Conservation (phyloP, 2,113 vertebrate genomes). For the Catagonus wagneri region DNA sequence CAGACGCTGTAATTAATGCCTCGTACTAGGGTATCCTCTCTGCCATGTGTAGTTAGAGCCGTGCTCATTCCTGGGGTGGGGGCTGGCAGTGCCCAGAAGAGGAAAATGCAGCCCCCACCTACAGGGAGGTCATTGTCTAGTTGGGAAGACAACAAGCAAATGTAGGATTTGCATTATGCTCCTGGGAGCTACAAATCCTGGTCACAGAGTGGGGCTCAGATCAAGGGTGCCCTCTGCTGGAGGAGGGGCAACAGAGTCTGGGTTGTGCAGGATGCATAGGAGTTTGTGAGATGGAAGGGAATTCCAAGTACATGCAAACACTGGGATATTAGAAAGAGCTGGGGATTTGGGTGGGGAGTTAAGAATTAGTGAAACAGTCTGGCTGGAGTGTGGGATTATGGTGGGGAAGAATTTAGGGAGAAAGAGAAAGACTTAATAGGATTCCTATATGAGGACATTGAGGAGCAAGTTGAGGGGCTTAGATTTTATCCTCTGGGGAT, state of each 20-base stretch:
- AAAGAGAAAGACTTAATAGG: neutral
- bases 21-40: neutral
- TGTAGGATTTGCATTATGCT: no score
- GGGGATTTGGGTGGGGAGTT: neutral
- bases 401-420: neutral
- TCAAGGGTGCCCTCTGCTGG: neutral
- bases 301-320: neutral
- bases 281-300: neutral
- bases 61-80: neutral
- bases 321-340: neutral
- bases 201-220: rapidly evolving
- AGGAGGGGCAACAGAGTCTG: neutral
- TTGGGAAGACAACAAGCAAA: neutral
- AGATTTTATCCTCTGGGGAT: neutral
- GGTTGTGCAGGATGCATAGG: neutral
- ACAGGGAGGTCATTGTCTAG: neutral
- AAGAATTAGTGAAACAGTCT: no score
- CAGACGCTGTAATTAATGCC: neutral
- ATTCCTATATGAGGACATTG: neutral
- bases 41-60: neutral
- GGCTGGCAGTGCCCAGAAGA: neutral
- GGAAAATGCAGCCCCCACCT: neutral
- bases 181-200: neutral
- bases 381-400: neutral
- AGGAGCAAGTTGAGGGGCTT: neutral